Evolutionary conservation across 2,797 vertebrate genomes (phyloP).

Genomic region (Eutrigla gurnardus): DNA sequence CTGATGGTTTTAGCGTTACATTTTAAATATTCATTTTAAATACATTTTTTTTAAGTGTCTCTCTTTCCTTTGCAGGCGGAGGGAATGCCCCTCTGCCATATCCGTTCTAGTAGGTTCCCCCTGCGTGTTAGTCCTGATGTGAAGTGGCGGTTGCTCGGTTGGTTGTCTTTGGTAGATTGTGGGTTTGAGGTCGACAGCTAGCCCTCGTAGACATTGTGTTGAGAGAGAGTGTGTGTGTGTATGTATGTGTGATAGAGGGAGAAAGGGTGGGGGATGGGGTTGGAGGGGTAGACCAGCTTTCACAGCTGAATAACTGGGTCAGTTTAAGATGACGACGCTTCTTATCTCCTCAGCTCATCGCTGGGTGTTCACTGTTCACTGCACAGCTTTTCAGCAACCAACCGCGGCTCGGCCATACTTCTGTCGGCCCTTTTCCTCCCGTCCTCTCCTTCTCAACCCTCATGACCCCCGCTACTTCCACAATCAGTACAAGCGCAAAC

Average conservation of each 20-base stretch:
- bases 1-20: conserved; percentile 65
- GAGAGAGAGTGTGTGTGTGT: not conserved
- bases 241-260: conserved; percentile 10
- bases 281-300: conserved; percentile 53
- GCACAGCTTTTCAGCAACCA: conserved; percentile 68
- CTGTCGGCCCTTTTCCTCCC: not conserved
- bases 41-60: conserved; percentile 15
- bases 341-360: conserved; percentile 75
- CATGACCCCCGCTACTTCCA: not conserved
- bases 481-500: conserved; percentile 13
- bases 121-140: conserved; percentile 47
- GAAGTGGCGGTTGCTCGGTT: conserved; percentile 40
- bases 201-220: conserved; percentile 24
- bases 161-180: conserved; percentile 50
- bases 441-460: not conserved
- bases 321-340: conserved; percentile 76
- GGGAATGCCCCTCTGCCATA: conserved; percentile 55
- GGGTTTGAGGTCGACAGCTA: conserved; percentile 39
- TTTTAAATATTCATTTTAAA: conserved; percentile 63
- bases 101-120: conserved; percentile 47
- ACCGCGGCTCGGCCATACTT: conserved; percentile 28
- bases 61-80: conserved; percentile 12
- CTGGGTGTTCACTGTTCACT: conserved; percentile 64
- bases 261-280: conserved; percentile 22
- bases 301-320: conserved; percentile 85